phyloP scores from a whole-genome alignment of 2,113 vertebrate genomes.

The Gobius niger region DNA sequence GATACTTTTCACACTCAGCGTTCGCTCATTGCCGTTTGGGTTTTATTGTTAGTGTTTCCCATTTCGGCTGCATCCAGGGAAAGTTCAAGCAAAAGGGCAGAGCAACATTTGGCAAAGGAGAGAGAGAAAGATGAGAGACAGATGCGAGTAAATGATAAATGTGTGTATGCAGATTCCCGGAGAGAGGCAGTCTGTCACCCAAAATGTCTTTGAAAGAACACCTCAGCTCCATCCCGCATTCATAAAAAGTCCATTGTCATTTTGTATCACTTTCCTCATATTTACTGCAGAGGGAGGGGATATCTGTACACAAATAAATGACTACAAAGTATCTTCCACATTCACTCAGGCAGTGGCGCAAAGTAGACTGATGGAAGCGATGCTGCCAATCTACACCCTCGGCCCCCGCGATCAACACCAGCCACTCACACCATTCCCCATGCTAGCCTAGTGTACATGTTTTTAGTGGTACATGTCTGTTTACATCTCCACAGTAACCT shows the following conservation, averaged over 20 bases:
- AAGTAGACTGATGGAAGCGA: too few species aligned
- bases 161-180: constrained; percentile 33
- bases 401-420: too few species aligned
- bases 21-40: not conserved
- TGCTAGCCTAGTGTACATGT: too few species aligned
- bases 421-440: too few species aligned
- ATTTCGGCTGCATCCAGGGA: constrained; percentile 20
- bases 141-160: constrained; percentile 11
- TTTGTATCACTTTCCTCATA: constrained; percentile 19
- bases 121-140: not conserved
- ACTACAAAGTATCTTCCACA: too few species aligned
- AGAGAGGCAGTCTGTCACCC: constrained; percentile 42
- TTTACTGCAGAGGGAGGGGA: not conserved
- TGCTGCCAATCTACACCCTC: too few species aligned
- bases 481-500: not conserved
- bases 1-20: not conserved
- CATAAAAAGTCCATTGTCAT: constrained; percentile 52
- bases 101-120: constrained; percentile 5
- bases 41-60: constrained; percentile 19
- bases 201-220: constrained; percentile 9
- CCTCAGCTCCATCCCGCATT: constrained; percentile 24
- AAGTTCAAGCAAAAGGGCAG: constrained; percentile 1
- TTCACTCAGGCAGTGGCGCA: too few species aligned
- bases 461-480: too few species aligned
- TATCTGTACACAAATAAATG: not conserved